Percentiles rank a stretch among this genome's conserved stretches.
Conservation (phyloP, 2,888 invertebrate genomes). For the Conchocele bisecta region DNA sequence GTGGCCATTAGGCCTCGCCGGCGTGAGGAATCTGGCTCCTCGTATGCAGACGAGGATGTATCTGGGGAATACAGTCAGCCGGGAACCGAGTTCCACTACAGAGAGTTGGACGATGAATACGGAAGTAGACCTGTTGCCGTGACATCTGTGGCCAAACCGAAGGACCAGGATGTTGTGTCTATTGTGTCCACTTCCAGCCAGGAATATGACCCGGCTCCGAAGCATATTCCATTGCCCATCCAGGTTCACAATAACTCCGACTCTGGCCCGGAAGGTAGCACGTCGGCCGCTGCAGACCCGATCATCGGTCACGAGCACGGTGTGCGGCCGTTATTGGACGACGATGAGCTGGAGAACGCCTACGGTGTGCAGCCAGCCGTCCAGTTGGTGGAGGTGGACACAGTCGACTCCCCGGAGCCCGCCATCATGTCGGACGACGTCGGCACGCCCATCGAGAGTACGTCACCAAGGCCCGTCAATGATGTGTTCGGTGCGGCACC, state of each 20-base stretch:
- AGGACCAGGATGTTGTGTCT: conserved; percentile 59
- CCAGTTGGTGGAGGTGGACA: conserved; percentile 2
- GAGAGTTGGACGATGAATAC: conserved; percentile 81
- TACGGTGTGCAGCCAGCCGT: conserved; percentile 55
- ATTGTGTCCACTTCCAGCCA: conserved; percentile 57
- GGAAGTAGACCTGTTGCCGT: conserved; percentile 75
- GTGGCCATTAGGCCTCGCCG: conserved; percentile 22
- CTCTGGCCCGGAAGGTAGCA: conserved; percentile 22
- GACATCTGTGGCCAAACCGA: conserved; percentile 47
- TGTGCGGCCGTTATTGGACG: conserved; percentile 89
- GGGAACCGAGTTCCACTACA: conserved; percentile 74
- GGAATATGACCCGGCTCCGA: conserved; percentile 57
- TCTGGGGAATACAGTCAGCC: conserved; percentile 73
- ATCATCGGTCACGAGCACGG: conserved; percentile 90
- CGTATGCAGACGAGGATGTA: conserved; percentile 81
- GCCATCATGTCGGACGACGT: conserved; percentile 28
- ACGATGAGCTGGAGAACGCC: conserved; percentile 87
- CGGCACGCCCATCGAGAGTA: conserved; percentile 45
- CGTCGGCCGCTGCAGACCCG: conserved; percentile 66
- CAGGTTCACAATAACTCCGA: conserved; percentile 9
- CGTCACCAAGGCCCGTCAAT: conserved; percentile 53
- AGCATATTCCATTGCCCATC: conserved; percentile 37
- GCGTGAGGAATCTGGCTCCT: conserved; percentile 76
- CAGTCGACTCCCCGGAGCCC: no score
- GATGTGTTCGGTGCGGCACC: conserved; percentile 81